Evolutionary conservation across 2,888 invertebrate genomes (phyloP), one percentile per base, ranked within the genome.

Genomic region (Hypercompe scribonia): DNA sequence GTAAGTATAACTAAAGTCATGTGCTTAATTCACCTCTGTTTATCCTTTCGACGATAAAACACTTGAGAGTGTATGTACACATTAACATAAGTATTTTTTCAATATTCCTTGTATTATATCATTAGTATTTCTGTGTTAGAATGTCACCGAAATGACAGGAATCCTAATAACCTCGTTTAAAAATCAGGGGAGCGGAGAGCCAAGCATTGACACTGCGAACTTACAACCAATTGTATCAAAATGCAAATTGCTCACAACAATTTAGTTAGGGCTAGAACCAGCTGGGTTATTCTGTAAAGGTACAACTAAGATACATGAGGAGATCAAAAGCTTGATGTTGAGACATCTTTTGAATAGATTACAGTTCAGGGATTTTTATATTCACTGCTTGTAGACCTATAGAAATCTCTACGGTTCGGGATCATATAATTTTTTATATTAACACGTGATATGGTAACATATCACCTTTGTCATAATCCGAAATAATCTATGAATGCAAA

Each of bases 211-310:
- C 81, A 73, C 79, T 72, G 75, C 77, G 79, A 81, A 81, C 77
- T 80, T 80, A 81, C 79, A 80, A 82, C 75, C 84, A 84, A 84
- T 83, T 84, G 82, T 84, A 80, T 79, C 83, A 76, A 80, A 83
- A 84, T 84, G 84, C 84, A 84, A 84, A 84, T 84, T 84, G 84
- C 73, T 81, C 75, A 72, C 78, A 80, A 83, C 83, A 83, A 81
- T 83, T 79, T 80, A 76, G 81, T 81, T 81, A 79, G 75, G 80
- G 74, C 78, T 74, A 66, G 79, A 69, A 61, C 76, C 36, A 68
- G 68, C 28, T n/a, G 71, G 71, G 71, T 46, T 34, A 50, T 61
- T 75, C 71, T 68, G 69, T 63, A 66, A 63, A 65, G n/a, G 28
- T 46, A 33, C 21, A 31, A 31, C 61, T 31, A 61, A 2, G 31